Base-by-base conservation (phyloP, 2,888 invertebrate species). In the Eristalinus sepulchralis region DNA sequence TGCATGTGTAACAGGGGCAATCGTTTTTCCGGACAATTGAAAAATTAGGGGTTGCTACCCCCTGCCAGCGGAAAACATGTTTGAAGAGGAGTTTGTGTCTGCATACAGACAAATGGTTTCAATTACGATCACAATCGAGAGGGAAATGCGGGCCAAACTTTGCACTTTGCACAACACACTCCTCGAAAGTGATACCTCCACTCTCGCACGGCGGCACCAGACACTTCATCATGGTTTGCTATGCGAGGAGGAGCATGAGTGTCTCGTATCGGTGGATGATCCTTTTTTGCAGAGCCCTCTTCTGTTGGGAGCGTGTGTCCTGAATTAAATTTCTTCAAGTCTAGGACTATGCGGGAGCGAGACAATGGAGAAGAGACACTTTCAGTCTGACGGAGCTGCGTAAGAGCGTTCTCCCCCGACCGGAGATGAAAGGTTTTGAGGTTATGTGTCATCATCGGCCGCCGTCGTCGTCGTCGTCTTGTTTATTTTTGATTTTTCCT, bases 21-120 rank as follows among this genome's bases (percentile, higher is more conserved):
- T 55, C 85, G 82, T 82, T 85, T 85, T 85, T 88, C 67, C 79
- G 88, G 86, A 86, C 88, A 86, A 83, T 83, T 79, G 83, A 87
- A 88, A 88, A 80, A 78, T 88, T 83, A 88, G 87, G 82, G 88
- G 83, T 77, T 83, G 80, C 47, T 22, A 22, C 27, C 27, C 17
- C 17, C 13, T 2, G 17, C 39, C 6, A 80, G 55, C 24, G 78
- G 67, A 47, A 64, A 84, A 80, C 75, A 64, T 75, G 81, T 68
- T 81, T 81, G 24, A 75, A 59, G 17, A 31, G 20, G 24, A 59
- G 62, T 13, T 31, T 36, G 20, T 33, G 60, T 60, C 60, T n/a
- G 13, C 8, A 24, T 24, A 27, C 62, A 63, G 10, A n/a, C 34
- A 31, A 5, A 31, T 13, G 24, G 82, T 78, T 85, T 85, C 85